These are phyloP conservation scores for Agelas oroides DNA, from an alignment of 37 sponge, comb jelly and placozoan species.

Conservation along the genomic window DNA sequence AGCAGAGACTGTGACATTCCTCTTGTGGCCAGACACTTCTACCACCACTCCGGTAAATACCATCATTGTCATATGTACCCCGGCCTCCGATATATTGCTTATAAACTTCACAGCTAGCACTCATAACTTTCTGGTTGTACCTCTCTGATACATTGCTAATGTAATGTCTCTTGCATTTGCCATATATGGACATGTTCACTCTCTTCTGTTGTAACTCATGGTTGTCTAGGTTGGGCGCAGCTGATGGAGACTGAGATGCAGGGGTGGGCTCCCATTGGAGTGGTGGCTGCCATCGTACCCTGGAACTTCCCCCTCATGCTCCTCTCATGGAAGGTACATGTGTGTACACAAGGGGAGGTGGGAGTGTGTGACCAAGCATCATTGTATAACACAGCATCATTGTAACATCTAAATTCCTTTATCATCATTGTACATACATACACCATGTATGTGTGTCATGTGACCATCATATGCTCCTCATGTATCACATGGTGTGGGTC, in stretches of 20 bases:
- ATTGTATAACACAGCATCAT: neutral
- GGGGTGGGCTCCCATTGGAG: conserved; percentile 92
- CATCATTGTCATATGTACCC: too few relatives aligned
- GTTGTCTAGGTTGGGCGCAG: conserved; percentile 90
- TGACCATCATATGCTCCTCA: too few relatives aligned
- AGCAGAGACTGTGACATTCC: conserved; percentile 91
- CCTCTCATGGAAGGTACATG: conserved; percentile 87
- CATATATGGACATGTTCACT: too few relatives aligned
- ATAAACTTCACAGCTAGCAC: neutral
- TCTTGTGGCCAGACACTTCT: conserved; percentile 87
- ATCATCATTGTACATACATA: too few relatives aligned
- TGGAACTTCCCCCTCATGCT: conserved; percentile 99
- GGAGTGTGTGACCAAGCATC: too few relatives aligned
- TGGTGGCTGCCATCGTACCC: conserved; percentile 95
- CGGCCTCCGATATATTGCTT: neutral
- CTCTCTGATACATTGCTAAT: neutral
- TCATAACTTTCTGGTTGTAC: neutral
- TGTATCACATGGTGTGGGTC: too few relatives aligned
- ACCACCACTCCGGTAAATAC: conserved; percentile 83
- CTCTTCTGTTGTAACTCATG: neutral
- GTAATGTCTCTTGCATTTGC: too few relatives aligned
- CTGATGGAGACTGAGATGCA: conserved; percentile 89
- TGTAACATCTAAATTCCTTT: too few relatives aligned
- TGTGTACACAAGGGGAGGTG: neutral
- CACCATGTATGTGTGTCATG: too few relatives aligned